Evolutionary conservation across 1,140 invertebrate species (phyloP).

Genomic region (Drosophila navojoa): DNA sequence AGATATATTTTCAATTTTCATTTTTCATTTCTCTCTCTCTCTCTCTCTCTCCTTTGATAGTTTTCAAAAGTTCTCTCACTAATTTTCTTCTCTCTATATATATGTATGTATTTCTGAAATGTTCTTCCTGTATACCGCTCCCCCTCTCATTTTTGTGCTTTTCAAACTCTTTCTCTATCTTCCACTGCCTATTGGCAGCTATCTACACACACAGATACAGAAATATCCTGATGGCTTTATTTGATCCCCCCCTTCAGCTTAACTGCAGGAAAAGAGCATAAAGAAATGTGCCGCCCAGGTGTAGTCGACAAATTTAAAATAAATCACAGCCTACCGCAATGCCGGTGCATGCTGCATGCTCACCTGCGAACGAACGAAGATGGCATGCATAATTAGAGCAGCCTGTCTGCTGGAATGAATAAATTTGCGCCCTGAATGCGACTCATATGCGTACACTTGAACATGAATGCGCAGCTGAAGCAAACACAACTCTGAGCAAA

Average conservation of each 20-base stretch:
- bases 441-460: conserved; percentile 45
- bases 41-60: too few relatives aligned
- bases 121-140: too few relatives aligned
- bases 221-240: neutral
- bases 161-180: too few relatives aligned
- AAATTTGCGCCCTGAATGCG: conserved; percentile 58
- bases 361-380: neutral
- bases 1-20: too few relatives aligned
- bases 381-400: conserved; percentile 69
- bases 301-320: conserved; percentile 30
- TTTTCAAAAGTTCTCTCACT: too few relatives aligned
- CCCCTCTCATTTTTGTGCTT: too few relatives aligned
- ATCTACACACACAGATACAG: neutral
- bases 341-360: neutral
- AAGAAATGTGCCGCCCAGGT: conserved; percentile 11
- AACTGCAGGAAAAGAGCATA: neutral
- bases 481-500: neutral
- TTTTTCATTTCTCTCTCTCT: too few relatives aligned
- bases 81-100: too few relatives aligned
- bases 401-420: conserved; percentile 67
- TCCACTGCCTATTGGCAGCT: too few relatives aligned
- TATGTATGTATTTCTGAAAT: too few relatives aligned
- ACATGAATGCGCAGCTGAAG: conserved; percentile 37
- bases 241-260: neutral
- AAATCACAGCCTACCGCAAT: conserved; percentile 21